Conservation (phyloP, 2,888 invertebrate species). For the Maniola hyperantus region DNA sequence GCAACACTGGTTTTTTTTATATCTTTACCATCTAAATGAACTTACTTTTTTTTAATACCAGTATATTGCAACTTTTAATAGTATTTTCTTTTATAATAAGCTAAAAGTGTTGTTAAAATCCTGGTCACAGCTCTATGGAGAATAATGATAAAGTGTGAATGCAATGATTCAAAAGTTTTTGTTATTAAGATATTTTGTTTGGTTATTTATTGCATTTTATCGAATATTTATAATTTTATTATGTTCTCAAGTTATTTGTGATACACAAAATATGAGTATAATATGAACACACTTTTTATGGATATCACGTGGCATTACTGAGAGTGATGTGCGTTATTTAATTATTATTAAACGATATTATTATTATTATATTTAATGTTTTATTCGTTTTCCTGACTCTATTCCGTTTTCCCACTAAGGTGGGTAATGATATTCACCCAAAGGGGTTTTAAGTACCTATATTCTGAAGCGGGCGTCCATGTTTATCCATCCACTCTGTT, state of each 20-base stretch:
- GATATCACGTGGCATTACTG: conserved; percentile 16
- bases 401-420: no score
- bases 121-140: conserved; percentile 13
- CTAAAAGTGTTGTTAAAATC: background rate
- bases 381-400: background rate
- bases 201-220: conserved; percentile 38
- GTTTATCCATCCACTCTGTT: no score
- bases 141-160: conserved; percentile 23
- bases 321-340: conserved; percentile 2
- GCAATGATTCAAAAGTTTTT: conserved; percentile 10
- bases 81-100: conserved; percentile 3
- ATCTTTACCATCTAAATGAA: no score
- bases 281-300: conserved; percentile 4
- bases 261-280: conserved; percentile 17
- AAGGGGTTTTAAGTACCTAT: no score
- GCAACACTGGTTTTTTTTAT: no score
- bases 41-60: background rate
- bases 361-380: conserved; percentile 6
- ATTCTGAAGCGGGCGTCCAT: no score
- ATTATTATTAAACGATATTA: conserved; percentile 14
- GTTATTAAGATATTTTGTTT: conserved; percentile 24
- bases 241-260: conserved; percentile 25
- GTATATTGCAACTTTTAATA: background rate
- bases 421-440: no score
- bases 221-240: conserved; percentile 27